Conservation (phyloP, 2,888 invertebrate genomes). For the Coelinius sp. region DNA sequence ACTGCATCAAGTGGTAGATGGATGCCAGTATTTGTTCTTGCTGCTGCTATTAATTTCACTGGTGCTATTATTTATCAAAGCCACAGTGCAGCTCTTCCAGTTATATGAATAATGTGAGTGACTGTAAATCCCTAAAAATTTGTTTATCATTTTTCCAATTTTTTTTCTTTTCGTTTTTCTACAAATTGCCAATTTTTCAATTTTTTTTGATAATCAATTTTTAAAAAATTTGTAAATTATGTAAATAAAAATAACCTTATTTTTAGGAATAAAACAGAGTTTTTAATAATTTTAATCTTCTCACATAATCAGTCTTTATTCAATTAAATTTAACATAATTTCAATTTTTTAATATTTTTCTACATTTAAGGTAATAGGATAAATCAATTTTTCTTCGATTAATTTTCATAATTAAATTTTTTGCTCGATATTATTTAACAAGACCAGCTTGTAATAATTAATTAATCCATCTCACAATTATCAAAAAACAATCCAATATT, state of each 20-base stretch:
- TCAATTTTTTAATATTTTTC: neutral
- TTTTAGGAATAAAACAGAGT: conserved; percentile 41
- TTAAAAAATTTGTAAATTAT: conserved; percentile 52
- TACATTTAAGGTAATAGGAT: too few species aligned
- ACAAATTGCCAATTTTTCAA: neutral
- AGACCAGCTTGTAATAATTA: conserved; percentile 28
- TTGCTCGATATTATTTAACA: neutral
- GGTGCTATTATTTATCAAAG: conserved; percentile 82
- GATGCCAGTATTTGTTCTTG: conserved; percentile 82
- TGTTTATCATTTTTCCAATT: neutral
- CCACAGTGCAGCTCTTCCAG: conserved; percentile 80
- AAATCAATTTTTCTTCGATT: neutral
- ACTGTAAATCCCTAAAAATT: too few species aligned
- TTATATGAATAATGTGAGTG: conserved; percentile 75
- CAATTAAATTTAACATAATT: neutral
- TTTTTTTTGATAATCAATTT: neutral
- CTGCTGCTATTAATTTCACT: conserved; percentile 80
- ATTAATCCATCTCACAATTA: neutral
- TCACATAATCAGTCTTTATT: neutral
- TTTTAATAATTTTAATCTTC: conserved; percentile 27
- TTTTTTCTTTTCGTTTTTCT: neutral
- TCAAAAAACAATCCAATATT: neutral
- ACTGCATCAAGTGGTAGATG: conserved; percentile 80
- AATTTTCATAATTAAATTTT: neutral
- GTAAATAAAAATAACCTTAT: conserved; percentile 54